Conservation (phyloP, 2,888 invertebrate species). For the Tenthredo livida region DNA sequence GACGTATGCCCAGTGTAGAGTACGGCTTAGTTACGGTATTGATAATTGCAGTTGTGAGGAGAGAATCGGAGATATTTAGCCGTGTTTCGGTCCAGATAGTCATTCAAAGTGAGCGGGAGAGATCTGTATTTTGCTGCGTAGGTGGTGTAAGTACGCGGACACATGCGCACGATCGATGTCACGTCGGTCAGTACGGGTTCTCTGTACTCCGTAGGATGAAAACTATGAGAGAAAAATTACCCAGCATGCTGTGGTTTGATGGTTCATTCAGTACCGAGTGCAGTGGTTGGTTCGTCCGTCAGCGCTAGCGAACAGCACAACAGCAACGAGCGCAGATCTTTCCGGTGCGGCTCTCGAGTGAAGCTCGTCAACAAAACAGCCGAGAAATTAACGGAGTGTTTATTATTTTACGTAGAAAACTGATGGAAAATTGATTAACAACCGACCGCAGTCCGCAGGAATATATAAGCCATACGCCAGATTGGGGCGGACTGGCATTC, state of each 20-base stretch:
- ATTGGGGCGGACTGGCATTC: neutral
- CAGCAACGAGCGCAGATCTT: neutral
- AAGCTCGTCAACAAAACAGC: conserved; percentile 28
- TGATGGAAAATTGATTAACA: conserved; percentile 21
- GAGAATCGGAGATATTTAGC: neutral
- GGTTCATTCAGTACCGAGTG: conserved; percentile 5
- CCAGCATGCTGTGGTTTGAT: conserved; percentile 10
- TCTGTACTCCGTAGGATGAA: neutral
- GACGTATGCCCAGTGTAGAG: neutral
- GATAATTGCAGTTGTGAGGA: neutral
- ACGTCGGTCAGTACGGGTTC: conserved; percentile 3
- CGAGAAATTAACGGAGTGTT: conserved; percentile 33
- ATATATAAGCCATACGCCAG: neutral
- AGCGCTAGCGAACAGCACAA: neutral
- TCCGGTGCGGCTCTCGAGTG: neutral
- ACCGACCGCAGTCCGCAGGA: neutral
- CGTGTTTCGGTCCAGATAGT: neutral
- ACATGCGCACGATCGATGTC: neutral
- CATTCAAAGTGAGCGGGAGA: neutral
- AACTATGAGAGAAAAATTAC: neutral
- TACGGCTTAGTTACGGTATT: too few species aligned
- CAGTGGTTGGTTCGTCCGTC: conserved; percentile 1
- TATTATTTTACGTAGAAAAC: neutral
- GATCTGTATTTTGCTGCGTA: neutral
- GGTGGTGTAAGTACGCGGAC: neutral